Base-by-base conservation (phyloP, 1,140 invertebrate species). In the Agrypnia vestita region DNA sequence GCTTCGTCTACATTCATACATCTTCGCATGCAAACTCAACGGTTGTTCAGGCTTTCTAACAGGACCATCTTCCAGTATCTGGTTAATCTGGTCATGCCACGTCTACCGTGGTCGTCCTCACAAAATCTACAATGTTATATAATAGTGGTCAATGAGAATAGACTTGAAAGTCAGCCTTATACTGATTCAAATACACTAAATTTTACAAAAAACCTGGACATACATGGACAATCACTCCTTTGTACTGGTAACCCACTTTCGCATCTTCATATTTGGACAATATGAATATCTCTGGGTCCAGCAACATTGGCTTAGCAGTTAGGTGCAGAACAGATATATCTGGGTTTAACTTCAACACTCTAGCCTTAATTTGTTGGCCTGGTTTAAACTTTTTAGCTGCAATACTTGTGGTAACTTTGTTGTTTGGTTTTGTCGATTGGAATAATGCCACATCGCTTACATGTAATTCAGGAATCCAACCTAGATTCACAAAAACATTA, bases 281-380 rank as follows among this genome's bases (percentile, higher is more conserved):
- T 43, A 91, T 84, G 19, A 90, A 88, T 0, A 90, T 79, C 1
- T 91, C 84, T 0, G 86, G 86, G 0, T 91, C 86, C 56, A 92
- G 81, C 13, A 94, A 85, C 0, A 90, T 90, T 25, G 91, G 88
- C 84, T 92, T 93, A 21, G 91, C 78, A 0, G 92, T 94, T 4
- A 93, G 88, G 79, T 89, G 88, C 51, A 90, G 84, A 7, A 84
- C 85, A 3, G 87, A 87, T 1, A 86, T 86, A 0, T 83, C 83
- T 1, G 80, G 59, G 78, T 90, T 87, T 3, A 89, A 79, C 0
- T 83, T 82, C 10, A 93, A 83, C 1, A 94, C 91, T 51, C 91
- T 90, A 0, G 90, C 91, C 44, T 85, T 84, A 0, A 93, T 84
- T 9, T 82, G 82, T 73, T 91, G 86, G 0, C 90, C 90, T 0